Evolutionary conservation across 2,888 invertebrate species (phyloP), one percentile per base, ranked within the genome.

Genomic region (Drosophila emarginata): DNA sequence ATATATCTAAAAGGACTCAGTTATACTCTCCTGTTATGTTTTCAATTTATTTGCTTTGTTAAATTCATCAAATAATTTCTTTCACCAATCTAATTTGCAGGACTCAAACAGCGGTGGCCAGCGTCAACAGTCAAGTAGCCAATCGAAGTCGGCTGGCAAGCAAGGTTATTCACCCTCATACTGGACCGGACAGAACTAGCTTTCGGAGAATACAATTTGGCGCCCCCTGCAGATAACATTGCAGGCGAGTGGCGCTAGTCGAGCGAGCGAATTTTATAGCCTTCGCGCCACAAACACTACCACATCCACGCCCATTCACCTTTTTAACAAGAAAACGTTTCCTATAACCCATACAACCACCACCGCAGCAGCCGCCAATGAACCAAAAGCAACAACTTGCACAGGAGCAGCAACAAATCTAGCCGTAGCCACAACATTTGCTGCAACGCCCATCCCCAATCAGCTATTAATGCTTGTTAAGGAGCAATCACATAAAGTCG

Each of bases 21-120:
- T 14, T 40, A 45, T 15, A 15, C 45, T 45, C 4, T 21, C 3
- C 15, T 54, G 32, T 32, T 36, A 18, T 11, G 4, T 12, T 54
- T 32, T 18, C 15, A 6, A 15, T 28, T 11, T 2, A 12, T 36
- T 18, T 15, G 15, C 9, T 11, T 32, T 15, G 5, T 9, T 2
- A n/a, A 14, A 4, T 14, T 32, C 15, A 45, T 18, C 50, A n/a
- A n/a, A 12, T 9, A 18, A 7, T 28, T 45, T 37, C 5, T 9
- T 5, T 21, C 28, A 62, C 18, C 2, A 21, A 12, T 45, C 4
- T 21, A 21, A 39, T 26, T 89, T 89, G 60, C 89, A 92, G 92
- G 92, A 92, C 78, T 91, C 92, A 65, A 92, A 91, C 83, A 92
- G 91, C 73, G 90, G 92, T 77, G 92, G 92, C n/a, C 92, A 92